Conservation (phyloP, 2,888 invertebrate species). For the Aphidius colemani region DNA sequence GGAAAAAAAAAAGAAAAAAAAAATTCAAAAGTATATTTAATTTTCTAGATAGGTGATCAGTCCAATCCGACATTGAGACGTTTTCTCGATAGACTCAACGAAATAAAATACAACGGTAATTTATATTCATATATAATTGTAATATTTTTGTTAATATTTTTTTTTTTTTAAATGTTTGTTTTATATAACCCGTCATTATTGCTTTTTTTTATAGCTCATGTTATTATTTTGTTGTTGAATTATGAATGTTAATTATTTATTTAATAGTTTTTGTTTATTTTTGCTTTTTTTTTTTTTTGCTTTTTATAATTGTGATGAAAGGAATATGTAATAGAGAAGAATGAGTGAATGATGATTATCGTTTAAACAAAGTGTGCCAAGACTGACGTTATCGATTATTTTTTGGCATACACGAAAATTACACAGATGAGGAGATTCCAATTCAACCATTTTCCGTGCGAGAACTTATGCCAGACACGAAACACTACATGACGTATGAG, state of each 20-base stretch:
- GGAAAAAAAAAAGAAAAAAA: not conserved
- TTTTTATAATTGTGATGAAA: not conserved
- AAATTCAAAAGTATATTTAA: slow-evolving; percentile 5
- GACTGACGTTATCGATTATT: slow-evolving; percentile 46
- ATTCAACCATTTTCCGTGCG: slow-evolving; percentile 85
- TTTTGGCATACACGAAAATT: slow-evolving; percentile 39
- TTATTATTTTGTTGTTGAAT: not conserved
- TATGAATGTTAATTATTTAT: slow-evolving; percentile 1
- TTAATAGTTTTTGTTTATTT: not conserved
- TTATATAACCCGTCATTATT: not conserved
- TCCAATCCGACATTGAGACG: slow-evolving; percentile 90
- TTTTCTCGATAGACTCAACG: slow-evolving; percentile 89
- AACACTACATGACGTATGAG: slow-evolving; percentile 98
- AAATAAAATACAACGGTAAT: slow-evolving; percentile 89
- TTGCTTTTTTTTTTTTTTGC: not conserved
- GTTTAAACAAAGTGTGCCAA: slow-evolving; percentile 25
- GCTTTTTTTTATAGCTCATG: not conserved
- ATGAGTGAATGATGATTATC: slow-evolving; percentile 19
- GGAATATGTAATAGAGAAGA: not conserved
- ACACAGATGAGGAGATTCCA: slow-evolving; percentile 79
- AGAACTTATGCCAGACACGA: slow-evolving; percentile 88
- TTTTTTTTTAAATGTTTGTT: not conserved
- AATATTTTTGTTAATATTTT: not conserved
- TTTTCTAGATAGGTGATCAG: slow-evolving; percentile 83
- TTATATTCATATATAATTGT: slow-evolving; percentile 31